Evolutionary conservation across 35 echinoderm and acorn worm genomes (phyloP).

Genomic region (Strongylocentrotus purpuratus): DNA sequence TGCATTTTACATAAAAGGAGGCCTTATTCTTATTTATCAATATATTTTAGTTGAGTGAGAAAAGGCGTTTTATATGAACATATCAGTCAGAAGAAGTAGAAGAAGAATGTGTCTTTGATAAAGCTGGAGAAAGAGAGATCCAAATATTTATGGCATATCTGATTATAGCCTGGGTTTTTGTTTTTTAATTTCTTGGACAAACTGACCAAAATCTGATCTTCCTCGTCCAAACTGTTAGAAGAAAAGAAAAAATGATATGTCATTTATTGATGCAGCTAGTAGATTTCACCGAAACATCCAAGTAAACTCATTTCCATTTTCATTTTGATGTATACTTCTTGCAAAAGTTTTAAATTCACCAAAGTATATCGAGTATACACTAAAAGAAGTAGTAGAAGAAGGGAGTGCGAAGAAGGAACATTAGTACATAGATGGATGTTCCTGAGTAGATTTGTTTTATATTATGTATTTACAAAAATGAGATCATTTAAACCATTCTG

Average conservation of each 20-base stretch:
- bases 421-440: background rate
- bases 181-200: background rate
- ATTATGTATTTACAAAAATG: background rate
- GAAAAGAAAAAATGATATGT: background rate
- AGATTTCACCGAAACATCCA: background rate
- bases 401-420: background rate
- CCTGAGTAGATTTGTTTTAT: background rate
- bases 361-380: background rate
- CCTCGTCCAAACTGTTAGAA: background rate
- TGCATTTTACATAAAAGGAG: too few relatives aligned
- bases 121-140: background rate
- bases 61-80: background rate
- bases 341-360: background rate
- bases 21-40: too few relatives aligned
- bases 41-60: background rate
- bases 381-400: background rate
- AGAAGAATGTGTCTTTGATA: background rate
- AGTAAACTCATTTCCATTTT: background rate
- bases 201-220: constrained; percentile 2
- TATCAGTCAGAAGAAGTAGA: background rate
- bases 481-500: background rate
- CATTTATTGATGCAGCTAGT: background rate
- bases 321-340: background rate
- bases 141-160: too few relatives aligned
- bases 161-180: background rate